These are phyloP conservation scores for Cyprinodon brontotheroides DNA, from an alignment of 2,113 vertebrate genomes.

Conservation along the genomic window DNA sequence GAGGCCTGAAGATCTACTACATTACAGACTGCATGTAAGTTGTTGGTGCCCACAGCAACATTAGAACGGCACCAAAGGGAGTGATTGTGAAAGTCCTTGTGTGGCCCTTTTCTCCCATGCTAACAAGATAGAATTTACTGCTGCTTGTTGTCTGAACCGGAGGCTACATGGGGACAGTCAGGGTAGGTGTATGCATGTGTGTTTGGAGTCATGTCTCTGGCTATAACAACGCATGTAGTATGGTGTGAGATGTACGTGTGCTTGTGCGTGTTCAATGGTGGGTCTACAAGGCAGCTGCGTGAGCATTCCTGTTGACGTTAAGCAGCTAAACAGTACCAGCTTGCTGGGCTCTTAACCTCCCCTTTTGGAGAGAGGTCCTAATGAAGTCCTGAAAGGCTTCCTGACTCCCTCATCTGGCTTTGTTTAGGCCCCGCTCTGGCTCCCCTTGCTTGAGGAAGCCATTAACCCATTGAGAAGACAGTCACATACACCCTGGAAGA, in stretches of 20 bases:
- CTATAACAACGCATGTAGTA: conserved; percentile 11
- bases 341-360: conserved; percentile 81
- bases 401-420: conserved; percentile 83
- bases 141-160: conserved; percentile 40
- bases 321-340: conserved; percentile 85
- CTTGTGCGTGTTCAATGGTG: conserved; percentile 44
- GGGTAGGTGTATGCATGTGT: conserved; percentile 6
- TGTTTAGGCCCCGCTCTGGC: conserved; percentile 74
- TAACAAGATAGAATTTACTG: conserved; percentile 52
- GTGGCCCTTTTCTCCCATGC: conserved; percentile 64
- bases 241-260: conserved; percentile 4
- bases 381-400: conserved; percentile 86
- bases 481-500: conserved; percentile 59
- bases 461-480: conserved; percentile 79
- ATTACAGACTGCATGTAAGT: conserved; percentile 15
- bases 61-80: conserved; percentile 39
- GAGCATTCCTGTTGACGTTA: conserved; percentile 83
- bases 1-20: not conserved
- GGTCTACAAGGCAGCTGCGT: conserved; percentile 71
- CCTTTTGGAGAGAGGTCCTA: conserved; percentile 76
- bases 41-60: conserved; percentile 51
- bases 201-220: conserved; percentile 4
- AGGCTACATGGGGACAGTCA: conserved; percentile 42
- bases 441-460: conserved; percentile 76
- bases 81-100: conserved; percentile 55